A percentile compares a stretch with the other conserved stretches of the same genome.
phyloP scores from a whole-genome alignment of 1,140 invertebrate species.

The Hermatobates lingyangjiaoensis region DNA sequence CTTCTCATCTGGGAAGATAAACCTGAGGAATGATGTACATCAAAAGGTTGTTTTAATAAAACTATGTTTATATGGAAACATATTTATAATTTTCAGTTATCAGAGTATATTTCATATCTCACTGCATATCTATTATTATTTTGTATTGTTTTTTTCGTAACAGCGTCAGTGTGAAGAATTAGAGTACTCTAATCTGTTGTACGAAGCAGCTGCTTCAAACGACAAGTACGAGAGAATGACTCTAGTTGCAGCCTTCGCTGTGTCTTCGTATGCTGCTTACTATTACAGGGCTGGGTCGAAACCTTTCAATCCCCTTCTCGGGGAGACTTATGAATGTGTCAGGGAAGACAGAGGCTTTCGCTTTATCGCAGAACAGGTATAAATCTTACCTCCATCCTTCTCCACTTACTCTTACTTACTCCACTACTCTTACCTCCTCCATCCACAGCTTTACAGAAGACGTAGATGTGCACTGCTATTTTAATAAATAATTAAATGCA shows the following conservation, averaged over 20 bases:
- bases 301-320: conserved; percentile 72
- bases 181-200: conserved; percentile 62
- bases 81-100: background rate
- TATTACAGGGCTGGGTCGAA: conserved; percentile 63
- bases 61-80: background rate
- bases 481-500: too few species aligned
- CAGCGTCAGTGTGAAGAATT: conserved; percentile 65
- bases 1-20: too few species aligned
- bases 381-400: too few species aligned
- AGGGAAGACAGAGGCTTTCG: conserved; percentile 56
- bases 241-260: conserved; percentile 62
- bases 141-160: conserved; percentile 14
- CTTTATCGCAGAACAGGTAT: conserved; percentile 48
- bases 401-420: too few species aligned
- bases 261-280: conserved; percentile 59
- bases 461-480: too few species aligned
- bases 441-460: too few species aligned
- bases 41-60: background rate
- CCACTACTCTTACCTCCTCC: too few species aligned
- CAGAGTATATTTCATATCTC: background rate
- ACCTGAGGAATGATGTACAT: too few species aligned
- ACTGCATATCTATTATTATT: background rate
- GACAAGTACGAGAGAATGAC: conserved; percentile 47
- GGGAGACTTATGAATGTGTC: conserved; percentile 69
- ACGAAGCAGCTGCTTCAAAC: conserved; percentile 40